A percentile compares a stretch with the other conserved stretches of the same genome.
phyloP scores from a whole-genome alignment of 2,113 vertebrate species.

The Patagioenas fasciata region DNA sequence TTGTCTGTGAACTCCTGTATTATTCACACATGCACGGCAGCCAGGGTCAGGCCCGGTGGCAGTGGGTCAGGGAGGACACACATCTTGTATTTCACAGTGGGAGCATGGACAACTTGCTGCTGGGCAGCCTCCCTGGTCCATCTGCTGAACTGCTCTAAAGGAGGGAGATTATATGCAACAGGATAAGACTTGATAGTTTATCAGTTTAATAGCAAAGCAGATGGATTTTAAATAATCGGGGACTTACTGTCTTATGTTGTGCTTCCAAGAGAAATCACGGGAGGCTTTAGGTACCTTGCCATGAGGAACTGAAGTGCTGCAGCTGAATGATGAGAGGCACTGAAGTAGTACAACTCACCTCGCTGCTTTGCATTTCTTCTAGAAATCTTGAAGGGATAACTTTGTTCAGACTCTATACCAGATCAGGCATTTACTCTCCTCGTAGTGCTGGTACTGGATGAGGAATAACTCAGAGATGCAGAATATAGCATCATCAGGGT shows the following conservation, averaged over 20 bases:
- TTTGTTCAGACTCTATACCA: not conserved
- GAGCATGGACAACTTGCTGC: rapidly evolving
- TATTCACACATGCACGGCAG: not conserved
- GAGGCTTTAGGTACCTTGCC: not conserved
- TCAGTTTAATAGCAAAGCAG: conserved; percentile 1
- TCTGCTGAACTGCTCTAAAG: not conserved
- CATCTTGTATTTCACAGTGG: not conserved
- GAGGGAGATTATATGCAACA: not conserved
- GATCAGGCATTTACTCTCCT: not conserved
- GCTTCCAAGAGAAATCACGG: not conserved
- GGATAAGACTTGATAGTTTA: not conserved
- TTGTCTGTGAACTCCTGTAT: not conserved
- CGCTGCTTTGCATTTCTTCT: not conserved
- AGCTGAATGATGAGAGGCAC: not conserved
- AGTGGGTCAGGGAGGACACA: not conserved
- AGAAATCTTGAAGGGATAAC: not conserved
- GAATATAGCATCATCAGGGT: not conserved
- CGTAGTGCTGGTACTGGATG: not conserved
- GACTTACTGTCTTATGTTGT: not conserved
- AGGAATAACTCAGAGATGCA: conserved; percentile 6
- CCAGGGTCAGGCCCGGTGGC: not conserved
- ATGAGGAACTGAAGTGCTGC: not conserved
- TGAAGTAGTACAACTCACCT: not conserved
- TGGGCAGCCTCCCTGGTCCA: not conserved
- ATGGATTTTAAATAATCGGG: not conserved